Conservation (phyloP, 2,113 vertebrate species). For the Lichenostomus cassidix region DNA sequence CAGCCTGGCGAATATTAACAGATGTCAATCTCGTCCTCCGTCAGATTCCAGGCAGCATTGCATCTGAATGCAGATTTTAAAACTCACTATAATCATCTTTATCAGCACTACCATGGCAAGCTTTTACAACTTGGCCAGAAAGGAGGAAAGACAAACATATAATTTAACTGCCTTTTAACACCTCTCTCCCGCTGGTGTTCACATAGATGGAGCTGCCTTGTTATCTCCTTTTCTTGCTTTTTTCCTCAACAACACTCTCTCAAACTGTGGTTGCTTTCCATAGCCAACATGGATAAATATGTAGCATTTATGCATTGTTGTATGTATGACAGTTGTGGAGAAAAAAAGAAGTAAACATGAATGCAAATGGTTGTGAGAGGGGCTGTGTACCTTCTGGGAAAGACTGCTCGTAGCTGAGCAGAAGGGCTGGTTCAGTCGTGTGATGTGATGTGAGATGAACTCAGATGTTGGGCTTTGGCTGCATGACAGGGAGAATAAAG, state of each 20-base stretch:
- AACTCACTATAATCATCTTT: background rate
- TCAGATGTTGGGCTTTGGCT: background rate
- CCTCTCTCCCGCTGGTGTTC: background rate
- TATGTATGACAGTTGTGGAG: background rate
- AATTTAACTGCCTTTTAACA: too few species aligned
- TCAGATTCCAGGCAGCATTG: background rate
- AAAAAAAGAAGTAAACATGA: background rate
- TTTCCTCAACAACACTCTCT: background rate
- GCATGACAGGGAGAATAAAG: background rate
- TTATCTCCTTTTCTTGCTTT: background rate
- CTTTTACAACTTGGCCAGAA: background rate
- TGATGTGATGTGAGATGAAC: background rate
- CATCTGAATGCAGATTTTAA: background rate
- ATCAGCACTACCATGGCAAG: background rate
- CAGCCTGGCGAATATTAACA: background rate
- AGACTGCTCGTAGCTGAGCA: background rate
- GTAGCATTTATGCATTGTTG: background rate
- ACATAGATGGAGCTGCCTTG: background rate
- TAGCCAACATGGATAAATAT: background rate
- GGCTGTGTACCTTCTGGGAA: background rate
- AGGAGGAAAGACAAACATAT: background rate
- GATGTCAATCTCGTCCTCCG: background rate
- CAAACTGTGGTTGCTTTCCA: background rate
- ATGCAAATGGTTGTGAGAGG: background rate
- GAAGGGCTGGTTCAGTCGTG: fast-evolving